Evolutionary conservation across 2,797 vertebrate species (phyloP).

Genomic region (Notoglanidium macrostoma): DNA sequence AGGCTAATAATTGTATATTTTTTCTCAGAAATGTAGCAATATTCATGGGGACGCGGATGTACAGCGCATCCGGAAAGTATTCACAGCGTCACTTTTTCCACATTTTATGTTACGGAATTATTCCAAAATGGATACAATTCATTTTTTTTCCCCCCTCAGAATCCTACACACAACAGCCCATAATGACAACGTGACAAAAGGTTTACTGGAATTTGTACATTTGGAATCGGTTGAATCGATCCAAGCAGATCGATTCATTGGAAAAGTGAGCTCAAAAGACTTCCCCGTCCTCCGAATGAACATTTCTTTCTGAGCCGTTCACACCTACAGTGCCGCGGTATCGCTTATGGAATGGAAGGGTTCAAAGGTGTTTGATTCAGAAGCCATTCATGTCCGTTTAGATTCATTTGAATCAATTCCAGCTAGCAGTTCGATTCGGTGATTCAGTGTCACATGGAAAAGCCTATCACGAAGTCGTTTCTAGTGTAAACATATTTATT

Average conservation of each 20-base stretch:
- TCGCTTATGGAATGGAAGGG: not conserved
- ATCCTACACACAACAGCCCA: too few species aligned
- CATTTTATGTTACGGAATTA: too few species aligned
- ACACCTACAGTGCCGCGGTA: too few species aligned
- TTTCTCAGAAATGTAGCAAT: not conserved
- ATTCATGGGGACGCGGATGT: not conserved
- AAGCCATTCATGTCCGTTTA: not conserved
- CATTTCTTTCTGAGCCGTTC: not conserved
- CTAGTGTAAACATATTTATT: not conserved
- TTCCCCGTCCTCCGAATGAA: not conserved
- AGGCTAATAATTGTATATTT: not conserved
- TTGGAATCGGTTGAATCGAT: not conserved
- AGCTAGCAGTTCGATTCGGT: not conserved
- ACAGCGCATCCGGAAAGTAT: too few species aligned
- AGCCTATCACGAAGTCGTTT: not conserved
- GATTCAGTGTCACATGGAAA: not conserved
- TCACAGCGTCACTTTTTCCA: too few species aligned
- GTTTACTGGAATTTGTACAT: too few species aligned
- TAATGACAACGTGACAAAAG: too few species aligned
- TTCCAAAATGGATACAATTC: too few species aligned
- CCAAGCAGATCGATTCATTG: not conserved
- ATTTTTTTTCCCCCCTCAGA: too few species aligned
- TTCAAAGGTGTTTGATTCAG: not conserved
- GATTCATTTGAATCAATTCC: not conserved
- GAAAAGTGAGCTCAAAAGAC: not conserved